phyloP scores from a whole-genome alignment of 2,113 vertebrate species.

The Muntiacus reevesi region DNA sequence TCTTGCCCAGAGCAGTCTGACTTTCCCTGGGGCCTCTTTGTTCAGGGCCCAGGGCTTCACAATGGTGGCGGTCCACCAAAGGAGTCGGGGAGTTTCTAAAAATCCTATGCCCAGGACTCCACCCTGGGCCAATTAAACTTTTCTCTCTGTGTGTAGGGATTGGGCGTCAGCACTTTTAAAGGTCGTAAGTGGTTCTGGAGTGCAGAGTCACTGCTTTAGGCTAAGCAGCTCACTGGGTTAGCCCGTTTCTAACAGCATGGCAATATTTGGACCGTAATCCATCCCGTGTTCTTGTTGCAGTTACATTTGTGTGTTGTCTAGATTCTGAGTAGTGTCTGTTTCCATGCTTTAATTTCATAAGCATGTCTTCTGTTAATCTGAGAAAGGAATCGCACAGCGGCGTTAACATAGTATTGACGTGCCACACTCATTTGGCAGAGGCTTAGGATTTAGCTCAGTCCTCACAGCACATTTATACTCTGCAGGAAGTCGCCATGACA shows the following conservation, averaged over 20 bases:
- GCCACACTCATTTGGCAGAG: background rate
- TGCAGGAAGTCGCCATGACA: background rate
- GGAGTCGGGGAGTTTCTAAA: background rate
- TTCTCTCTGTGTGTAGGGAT: background rate
- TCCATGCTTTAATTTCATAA: background rate
- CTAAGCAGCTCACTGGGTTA: background rate
- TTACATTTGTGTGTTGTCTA: background rate
- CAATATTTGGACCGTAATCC: background rate
- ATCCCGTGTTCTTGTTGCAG: background rate
- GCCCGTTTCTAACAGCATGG: background rate
- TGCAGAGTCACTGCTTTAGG: background rate
- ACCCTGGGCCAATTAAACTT: background rate
- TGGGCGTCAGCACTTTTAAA: background rate
- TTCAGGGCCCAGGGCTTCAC: no score
- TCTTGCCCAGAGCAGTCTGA: no score
- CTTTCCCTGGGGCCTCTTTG: background rate
- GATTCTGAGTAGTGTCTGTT: background rate
- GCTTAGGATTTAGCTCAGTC: background rate
- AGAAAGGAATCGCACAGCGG: accelerated
- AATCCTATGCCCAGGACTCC: background rate
- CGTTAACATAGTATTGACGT: background rate
- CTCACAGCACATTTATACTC: background rate
- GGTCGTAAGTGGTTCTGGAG: background rate
- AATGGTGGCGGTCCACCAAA: background rate
- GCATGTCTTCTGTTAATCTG: background rate